Base-by-base conservation (phyloP, 2,888 invertebrate species). In the Drymonia ruficornis region DNA sequence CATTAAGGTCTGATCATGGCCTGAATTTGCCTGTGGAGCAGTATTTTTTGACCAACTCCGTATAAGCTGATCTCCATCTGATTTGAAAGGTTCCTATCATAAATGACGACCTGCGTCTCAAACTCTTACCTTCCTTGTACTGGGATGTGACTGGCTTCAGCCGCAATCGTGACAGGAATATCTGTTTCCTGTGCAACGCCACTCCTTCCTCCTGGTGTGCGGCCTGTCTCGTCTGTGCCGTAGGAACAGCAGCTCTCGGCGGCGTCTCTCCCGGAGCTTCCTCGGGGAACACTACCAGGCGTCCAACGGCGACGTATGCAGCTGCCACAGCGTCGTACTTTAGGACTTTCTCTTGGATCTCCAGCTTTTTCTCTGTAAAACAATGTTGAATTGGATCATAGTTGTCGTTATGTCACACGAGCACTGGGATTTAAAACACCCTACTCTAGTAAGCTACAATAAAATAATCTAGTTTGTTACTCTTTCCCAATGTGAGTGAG, bases 111-210 rank as follows among this genome's bases (percentile, higher is more conserved):
- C 23, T 23, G 31, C 1, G n/a, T 7, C n/a, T 36, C n/a, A 36
- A n/a, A 31, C 7, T 43, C 67, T 80, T 86, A 95, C 96, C 95
- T 81, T 94, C 93, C 87, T 94, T 93, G 68, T 91, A 91, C 54
- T 86, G 84, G 11, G 86, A 81, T 29, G 94, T 85, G 65, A 95
- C 93, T 52, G 93, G 86, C 48, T 87, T 90, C 55, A 96, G 88
- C 44, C 93, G 93, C 50, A 96, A 86, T 45, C 91, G 89, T 52
- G 92, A 88, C 49, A 96, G 83, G 76, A 96, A 96, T 65, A 87
- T 87, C 52, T 93, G 92, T 80, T 96, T 95, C 56, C 86, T 89
- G 61, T 93, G 89, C 59, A 74, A 55, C 12, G 62, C 52, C 0
- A 56, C 57, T 1, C 67, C 67, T 9, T 65, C 78, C 28, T 80